Evolutionary conservation across 2,888 invertebrate species (phyloP).

Genomic region (Dolomedes plantarius): DNA sequence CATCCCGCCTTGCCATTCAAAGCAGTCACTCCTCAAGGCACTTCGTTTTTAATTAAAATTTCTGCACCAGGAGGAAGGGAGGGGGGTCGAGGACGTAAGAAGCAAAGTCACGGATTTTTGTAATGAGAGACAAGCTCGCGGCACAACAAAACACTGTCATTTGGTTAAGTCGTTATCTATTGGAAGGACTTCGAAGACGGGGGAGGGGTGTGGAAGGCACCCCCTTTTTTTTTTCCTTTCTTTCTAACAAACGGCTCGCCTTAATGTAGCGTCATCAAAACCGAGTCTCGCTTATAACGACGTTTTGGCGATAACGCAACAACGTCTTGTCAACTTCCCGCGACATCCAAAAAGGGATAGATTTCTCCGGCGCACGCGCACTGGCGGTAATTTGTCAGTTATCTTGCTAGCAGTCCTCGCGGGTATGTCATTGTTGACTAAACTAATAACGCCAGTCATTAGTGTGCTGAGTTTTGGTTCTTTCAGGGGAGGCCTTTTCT

Average conservation of each 20-base stretch:
- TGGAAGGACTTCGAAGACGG: slow-evolving; percentile 18
- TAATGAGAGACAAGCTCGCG: slow-evolving; percentile 58
- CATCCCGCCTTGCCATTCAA: slow-evolving; percentile 38
- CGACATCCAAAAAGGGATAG: slow-evolving; percentile 47
- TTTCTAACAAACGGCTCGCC: slow-evolving; percentile 46
- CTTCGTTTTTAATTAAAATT: slow-evolving; percentile 68
- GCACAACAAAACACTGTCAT: slow-evolving; percentile 68
- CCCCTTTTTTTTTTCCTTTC: not conserved
- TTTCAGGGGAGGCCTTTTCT: slow-evolving; percentile 42
- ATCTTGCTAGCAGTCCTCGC: slow-evolving; percentile 63
- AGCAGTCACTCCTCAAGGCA: slow-evolving; percentile 35
- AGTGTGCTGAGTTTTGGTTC: slow-evolving; percentile 50
- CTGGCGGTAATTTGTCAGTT: slow-evolving; percentile 67
- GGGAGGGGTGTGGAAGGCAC: not conserved
- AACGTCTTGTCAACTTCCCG: slow-evolving; percentile 53
- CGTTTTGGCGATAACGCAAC: slow-evolving; percentile 49
- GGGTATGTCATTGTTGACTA: slow-evolving; percentile 71
- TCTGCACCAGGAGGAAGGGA: not conserved
- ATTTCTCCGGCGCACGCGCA: slow-evolving; percentile 50
- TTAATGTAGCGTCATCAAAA: slow-evolving; percentile 68
- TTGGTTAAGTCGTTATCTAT: slow-evolving; percentile 71
- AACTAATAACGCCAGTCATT: slow-evolving; percentile 71
- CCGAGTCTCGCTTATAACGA: slow-evolving; percentile 51
- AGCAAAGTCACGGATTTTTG: slow-evolving; percentile 34
- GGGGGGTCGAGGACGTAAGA: not conserved